These are phyloP conservation scores for Tragelaphus strepsiceros DNA, from an alignment of 2,113 vertebrate genomes.

Conservation along the genomic window DNA sequence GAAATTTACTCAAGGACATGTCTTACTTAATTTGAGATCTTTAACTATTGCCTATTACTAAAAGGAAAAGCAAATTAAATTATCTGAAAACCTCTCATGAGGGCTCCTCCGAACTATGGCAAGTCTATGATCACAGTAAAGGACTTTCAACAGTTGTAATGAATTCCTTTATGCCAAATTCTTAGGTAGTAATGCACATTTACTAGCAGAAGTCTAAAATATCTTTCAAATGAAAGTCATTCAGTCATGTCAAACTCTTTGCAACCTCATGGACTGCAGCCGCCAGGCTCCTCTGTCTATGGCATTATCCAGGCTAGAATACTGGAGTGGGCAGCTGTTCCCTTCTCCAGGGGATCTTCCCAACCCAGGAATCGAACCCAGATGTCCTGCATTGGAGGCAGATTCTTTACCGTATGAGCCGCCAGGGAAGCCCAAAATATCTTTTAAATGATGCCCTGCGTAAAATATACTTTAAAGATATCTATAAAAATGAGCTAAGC, in stretches of 20 bases:
- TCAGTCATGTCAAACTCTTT: background rate
- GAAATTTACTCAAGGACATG: background rate
- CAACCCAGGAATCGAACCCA: background rate
- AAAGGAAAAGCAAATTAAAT: constrained; percentile 8
- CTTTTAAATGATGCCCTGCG: background rate
- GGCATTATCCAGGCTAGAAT: background rate
- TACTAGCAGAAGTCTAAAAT: background rate
- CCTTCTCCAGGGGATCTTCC: background rate
- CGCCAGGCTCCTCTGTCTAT: background rate
- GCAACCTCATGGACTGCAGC: background rate
- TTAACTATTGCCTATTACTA: background rate
- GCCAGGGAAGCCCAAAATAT: background rate
- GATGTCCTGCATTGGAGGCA: background rate
- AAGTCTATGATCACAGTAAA: background rate
- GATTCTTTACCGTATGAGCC: background rate
- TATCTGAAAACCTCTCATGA: background rate
- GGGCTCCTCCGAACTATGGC: background rate
- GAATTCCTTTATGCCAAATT: background rate
- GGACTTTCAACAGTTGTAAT: background rate
- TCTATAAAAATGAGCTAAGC: background rate
- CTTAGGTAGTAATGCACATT: background rate
- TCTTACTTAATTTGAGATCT: background rate
- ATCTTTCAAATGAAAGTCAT: background rate
- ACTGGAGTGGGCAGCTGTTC: background rate
- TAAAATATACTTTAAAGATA: background rate